Evolutionary conservation across 2,888 invertebrate genomes (phyloP).

Genomic region (Orchesella flavescens): DNA sequence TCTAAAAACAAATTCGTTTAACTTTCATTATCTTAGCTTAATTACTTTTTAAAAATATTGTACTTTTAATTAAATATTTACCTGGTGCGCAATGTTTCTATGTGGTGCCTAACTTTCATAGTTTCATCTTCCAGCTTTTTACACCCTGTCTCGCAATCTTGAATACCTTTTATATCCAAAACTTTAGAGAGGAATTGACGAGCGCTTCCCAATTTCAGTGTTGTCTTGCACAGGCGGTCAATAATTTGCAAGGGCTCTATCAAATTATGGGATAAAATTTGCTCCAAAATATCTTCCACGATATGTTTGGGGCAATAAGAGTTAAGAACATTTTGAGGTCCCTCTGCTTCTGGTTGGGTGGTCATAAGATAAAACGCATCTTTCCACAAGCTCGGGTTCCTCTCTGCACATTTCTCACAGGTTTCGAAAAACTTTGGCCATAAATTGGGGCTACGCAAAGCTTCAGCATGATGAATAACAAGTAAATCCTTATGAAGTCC

Average conservation of each 20-base stretch:
- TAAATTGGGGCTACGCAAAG: slow-evolving; percentile 60
- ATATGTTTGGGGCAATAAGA: slow-evolving; percentile 67
- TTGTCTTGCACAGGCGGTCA: slow-evolving; percentile 69
- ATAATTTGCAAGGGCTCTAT: slow-evolving; percentile 71
- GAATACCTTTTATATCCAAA: slow-evolving; percentile 83
- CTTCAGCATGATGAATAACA: slow-evolving; percentile 68
- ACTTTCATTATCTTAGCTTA: too few species aligned
- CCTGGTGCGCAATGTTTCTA: slow-evolving; percentile 68
- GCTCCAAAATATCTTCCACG: slow-evolving; percentile 69
- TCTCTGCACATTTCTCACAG: slow-evolving; percentile 70
- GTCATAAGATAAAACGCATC: slow-evolving; percentile 71
- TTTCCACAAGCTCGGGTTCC: slow-evolving; percentile 71
- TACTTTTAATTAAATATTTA: too few species aligned
- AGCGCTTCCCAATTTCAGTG: slow-evolving; percentile 69
- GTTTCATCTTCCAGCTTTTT: slow-evolving; percentile 84
- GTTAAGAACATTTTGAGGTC: background rate
- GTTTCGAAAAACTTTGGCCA: slow-evolving; percentile 71
- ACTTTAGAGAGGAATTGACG: slow-evolving; percentile 77
- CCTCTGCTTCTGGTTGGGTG: slow-evolving; percentile 59
- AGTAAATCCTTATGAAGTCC: slow-evolving; percentile 70
- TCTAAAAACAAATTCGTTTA: slow-evolving; percentile 74
- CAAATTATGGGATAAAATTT: slow-evolving; percentile 68
- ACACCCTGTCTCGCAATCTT: slow-evolving; percentile 85
- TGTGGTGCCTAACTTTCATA: slow-evolving; percentile 79
- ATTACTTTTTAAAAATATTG: too few species aligned